Base-by-base conservation (phyloP, 2,888 invertebrate species). In the Cremastinae sp. region DNA sequence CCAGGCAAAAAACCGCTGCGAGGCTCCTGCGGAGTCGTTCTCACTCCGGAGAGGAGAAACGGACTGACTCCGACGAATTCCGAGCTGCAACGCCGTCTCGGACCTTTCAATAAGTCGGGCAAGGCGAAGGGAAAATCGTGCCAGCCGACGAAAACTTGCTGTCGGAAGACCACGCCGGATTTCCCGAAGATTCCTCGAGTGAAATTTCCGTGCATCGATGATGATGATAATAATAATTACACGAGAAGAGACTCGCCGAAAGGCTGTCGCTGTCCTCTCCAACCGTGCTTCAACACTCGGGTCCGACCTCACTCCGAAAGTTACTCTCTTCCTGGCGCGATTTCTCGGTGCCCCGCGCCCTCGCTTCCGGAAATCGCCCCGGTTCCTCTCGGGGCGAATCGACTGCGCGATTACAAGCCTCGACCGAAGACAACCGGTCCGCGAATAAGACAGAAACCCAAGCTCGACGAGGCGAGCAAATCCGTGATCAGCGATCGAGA, bases 31-130 rank as follows among this genome's bases (percentile, higher is more conserved):
- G 12, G 36, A 0, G 8, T 45, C 22, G 20, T 16, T 9, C 38
- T 64, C 2, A 34, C 22, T 8, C 18, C 22, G 4, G 22, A 38
- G 36, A 72, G 73, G 22, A 68, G 78, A 10, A 82, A 81, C 34
- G 81, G 82, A 0, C 20, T 82, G 34, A 79, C 71, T 43, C 80
- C 81, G 2, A 78, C 77, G 0, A 12, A 14, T 4, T 41, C 64
- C 0, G 80, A 80, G 41, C 18, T 74, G n/a, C 14, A 70, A 34
- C 43, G 74, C n/a, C 47, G 49, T 14, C 9, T 65, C 7, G 72
- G 65, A 20, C 34, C 53, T 12, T 61, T 58, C 12, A 77, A n/a
- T n/a, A n/a, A 68, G 14, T 41, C 43, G 43, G 28, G 56, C 18
- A 45, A 28, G 59, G n/a, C 49, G 0, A 69, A 49, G 22, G 43